Evolutionary conservation across 2,888 invertebrate species (phyloP).

Genomic region (Lordiphosa fenestrarum): DNA sequence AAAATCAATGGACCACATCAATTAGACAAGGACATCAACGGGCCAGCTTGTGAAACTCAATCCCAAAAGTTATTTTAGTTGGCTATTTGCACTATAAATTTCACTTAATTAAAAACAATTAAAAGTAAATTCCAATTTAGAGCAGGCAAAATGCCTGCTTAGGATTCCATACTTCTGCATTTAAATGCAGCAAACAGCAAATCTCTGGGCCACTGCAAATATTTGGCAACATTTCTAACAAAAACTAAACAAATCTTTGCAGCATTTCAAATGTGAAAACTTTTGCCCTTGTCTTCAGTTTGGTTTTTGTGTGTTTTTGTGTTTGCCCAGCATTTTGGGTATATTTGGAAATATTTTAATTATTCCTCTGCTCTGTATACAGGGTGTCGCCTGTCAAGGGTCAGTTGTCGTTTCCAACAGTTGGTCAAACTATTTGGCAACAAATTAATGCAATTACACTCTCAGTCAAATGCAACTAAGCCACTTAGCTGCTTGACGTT

Average conservation of each 20-base stretch:
- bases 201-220: conserved; percentile 51
- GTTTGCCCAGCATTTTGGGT: conserved; percentile 39
- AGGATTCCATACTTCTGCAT: conserved; percentile 1
- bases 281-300: conserved; percentile 22
- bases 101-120: conserved; percentile 77
- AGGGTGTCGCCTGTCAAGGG: conserved; percentile 26
- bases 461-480: conserved; percentile 11
- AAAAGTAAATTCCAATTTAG: conserved; percentile 70
- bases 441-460: conserved; percentile 66
- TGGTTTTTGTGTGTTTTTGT: conserved; percentile 8
- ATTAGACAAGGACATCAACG: background rate
- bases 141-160: conserved; percentile 28
- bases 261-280: conserved; percentile 68
- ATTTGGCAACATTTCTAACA: conserved; percentile 56
- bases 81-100: conserved; percentile 70
- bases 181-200: conserved; percentile 30
- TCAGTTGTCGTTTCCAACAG: conserved; percentile 47
- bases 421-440: conserved; percentile 52
- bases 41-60: background rate
- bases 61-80: background rate
- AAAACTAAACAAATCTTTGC: conserved; percentile 63
- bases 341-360: conserved; percentile 58
- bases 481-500: conserved; percentile 14
- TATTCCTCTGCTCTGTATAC: conserved; percentile 40
- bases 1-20: conserved; percentile 2